Conservation (phyloP, 2,113 vertebrate genomes). For the Numenius arquata region DNA sequence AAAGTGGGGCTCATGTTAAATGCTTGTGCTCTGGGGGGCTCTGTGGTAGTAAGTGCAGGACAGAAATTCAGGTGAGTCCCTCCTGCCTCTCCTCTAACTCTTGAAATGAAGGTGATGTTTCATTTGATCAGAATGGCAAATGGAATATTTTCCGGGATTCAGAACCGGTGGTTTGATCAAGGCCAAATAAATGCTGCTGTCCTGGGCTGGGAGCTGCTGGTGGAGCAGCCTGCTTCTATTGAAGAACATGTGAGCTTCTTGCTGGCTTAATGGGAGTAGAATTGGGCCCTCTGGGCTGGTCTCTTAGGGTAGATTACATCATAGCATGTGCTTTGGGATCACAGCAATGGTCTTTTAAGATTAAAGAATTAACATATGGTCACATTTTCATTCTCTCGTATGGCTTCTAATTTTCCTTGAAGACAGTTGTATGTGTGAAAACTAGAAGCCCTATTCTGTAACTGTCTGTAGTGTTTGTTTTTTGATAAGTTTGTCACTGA, state of each 20-base stretch:
- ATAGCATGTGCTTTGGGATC: background rate
- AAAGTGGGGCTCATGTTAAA: background rate
- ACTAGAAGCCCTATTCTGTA: background rate
- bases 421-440: background rate
- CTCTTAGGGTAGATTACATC: background rate
- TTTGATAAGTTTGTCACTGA: background rate
- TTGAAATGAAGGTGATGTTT: background rate
- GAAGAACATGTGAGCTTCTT: background rate
- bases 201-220: background rate
- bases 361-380: conserved; percentile 12
- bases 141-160: background rate
- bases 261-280: background rate
- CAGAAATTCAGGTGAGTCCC: background rate
- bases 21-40: background rate
- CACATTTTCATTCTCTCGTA: background rate
- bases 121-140: background rate
- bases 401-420: background rate
- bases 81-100: background rate
- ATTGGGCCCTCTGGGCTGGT: background rate
- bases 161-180: background rate
- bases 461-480: background rate
- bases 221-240: background rate
- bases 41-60: background rate
- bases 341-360: background rate
- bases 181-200: background rate